These are phyloP conservation scores for Drosophila novamexicana DNA, from an alignment of 1,140 invertebrate species.

Conservation along the genomic window DNA sequence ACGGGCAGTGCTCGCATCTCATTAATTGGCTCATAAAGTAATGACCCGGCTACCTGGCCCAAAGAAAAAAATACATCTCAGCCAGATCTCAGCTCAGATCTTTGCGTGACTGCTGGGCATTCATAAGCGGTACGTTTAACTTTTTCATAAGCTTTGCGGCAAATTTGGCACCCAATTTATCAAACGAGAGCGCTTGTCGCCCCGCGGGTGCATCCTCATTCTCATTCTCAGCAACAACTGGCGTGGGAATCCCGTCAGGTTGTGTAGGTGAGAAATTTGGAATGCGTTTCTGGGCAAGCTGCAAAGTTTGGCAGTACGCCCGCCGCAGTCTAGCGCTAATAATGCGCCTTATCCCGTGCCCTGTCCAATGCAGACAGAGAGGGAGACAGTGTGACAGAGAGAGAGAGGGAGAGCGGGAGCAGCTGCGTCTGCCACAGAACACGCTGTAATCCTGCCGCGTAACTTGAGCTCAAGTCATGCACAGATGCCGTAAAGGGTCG, in stretches of 20 bases:
- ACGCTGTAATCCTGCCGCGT: conserved; percentile 67
- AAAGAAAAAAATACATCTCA: background rate
- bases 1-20: conserved; percentile 50
- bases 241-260: conserved; percentile 71
- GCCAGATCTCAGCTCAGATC: conserved; percentile 35
- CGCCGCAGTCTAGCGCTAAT: conserved; percentile 68
- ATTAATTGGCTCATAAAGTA: conserved; percentile 78
- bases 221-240: conserved; percentile 38
- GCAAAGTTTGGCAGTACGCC: conserved; percentile 38
- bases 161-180: conserved; percentile 78
- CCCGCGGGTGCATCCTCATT: conserved; percentile 29
- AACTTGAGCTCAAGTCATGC: conserved; percentile 59
- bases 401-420: conserved; percentile 19
- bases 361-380: conserved; percentile 18
- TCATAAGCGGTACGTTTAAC: conserved; percentile 71
- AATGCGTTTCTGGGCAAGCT: background rate
- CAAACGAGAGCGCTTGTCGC: conserved; percentile 67
- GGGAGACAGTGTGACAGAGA: background rate
- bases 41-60: conserved; percentile 40
- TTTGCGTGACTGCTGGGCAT: conserved; percentile 65
- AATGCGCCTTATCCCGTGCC: conserved; percentile 62
- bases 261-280: conserved; percentile 32
- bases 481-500: conserved; percentile 46
- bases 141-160: conserved; percentile 71
- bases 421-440: conserved; percentile 57